Evolutionary conservation across 2,888 invertebrate species (phyloP), one percentile per base, ranked within the genome.

Genomic region (Campopleginae sp.): DNA sequence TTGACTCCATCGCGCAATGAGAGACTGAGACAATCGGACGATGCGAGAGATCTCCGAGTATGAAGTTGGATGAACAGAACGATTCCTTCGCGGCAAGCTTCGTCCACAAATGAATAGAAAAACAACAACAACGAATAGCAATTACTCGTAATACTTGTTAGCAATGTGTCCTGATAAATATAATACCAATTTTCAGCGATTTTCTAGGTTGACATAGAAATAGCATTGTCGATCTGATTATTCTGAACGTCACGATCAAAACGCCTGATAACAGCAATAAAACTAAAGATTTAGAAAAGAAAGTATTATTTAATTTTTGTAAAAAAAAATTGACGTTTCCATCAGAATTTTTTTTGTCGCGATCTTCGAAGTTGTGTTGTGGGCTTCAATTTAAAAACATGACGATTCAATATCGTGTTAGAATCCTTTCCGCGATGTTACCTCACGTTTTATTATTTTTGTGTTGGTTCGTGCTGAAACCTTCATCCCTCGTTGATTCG

Each of bases 391-490:
- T 79, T 74, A 78, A 82, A 82, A 79, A 46, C 82, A 65, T 85
- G 85, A 85, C 82, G 79, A 76, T 85, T 42, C 33, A 63, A 75
- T 82, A 79, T 75, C 10, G 51, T n/a, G n/a, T 23, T 63, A 80
- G 42, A 72, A 75, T 68, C 63, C 61, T 68, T 19, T 78, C 44
- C 58, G 65, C 78, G 44, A 68, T 46, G 33, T 19, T 71, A 19
- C 54, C 23, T 46, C 74, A 44, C 63, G 61, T 76, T 46, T 2
- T 76, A 68, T 80, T 77, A 77, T 80, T 80, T 51, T 65, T 76
- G n/a, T 51, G 42, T 17, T 80, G 71, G 78, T 78, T 58, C 79
- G 42, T 72, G 75, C 48, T 76, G 65, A 58, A 79, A 79, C 79
- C 85, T 79, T 82, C 71, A 79, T 70, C 78, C 79, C 66, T 65